These are phyloP conservation scores for Lonchura striata DNA, from an alignment of 2,113 vertebrate genomes.

Conservation along the genomic window DNA sequence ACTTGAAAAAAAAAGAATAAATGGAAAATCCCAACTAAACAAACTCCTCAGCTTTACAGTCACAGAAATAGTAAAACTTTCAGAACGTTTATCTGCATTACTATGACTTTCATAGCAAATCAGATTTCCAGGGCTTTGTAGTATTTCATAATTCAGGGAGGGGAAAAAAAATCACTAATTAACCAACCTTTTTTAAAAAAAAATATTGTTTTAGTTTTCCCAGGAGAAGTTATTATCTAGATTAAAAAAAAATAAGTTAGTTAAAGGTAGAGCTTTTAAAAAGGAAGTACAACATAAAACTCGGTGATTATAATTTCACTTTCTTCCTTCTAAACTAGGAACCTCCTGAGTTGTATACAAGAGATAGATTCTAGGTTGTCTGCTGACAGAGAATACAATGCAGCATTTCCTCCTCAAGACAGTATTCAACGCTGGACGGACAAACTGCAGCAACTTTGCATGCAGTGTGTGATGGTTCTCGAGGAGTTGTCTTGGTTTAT, in stretches of 20 bases:
- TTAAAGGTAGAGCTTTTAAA: neutral
- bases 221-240: neutral
- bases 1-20: neutral
- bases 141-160: neutral
- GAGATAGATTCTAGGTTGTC: constrained; percentile 71
- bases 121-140: neutral
- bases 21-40: neutral
- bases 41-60: neutral
- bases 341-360: constrained; percentile 76
- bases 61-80: neutral
- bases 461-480: constrained; percentile 80
- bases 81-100: neutral
- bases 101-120: neutral
- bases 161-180: neutral
- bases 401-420: constrained; percentile 86
- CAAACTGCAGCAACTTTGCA: constrained; percentile 75
- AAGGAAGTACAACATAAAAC: neutral
- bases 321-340: constrained; percentile 69
- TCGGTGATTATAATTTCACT: neutral
- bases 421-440: constrained; percentile 78
- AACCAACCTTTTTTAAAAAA: neutral
- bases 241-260: neutral
- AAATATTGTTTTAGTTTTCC: neutral
- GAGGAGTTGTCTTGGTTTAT: constrained; percentile 87
- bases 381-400: constrained; percentile 37